Evolutionary conservation across 2,888 invertebrate genomes (phyloP), one percentile per base, ranked within the genome.

Genomic region (Stenurella melanura): DNA sequence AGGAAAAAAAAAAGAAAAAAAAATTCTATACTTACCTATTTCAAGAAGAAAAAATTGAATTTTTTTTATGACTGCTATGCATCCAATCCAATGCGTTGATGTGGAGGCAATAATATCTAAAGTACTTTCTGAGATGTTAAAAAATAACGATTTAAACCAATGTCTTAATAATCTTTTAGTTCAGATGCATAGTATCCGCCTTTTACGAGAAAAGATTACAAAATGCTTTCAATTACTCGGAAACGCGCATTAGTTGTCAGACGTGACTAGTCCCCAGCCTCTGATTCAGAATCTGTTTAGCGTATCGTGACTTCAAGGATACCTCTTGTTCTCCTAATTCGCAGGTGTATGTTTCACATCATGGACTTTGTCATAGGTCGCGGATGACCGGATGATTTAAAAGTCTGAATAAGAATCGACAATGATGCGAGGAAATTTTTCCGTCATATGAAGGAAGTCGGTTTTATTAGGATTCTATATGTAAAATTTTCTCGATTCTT

Each of bases 311-410:
- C 42, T 21, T 38, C 60, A 64, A 64, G 64, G 64, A 64, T 61
- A 61, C n/a, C 18, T 30, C 12, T 18, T 57, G 30, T 17, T 34
- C 19, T 58, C 42, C 12, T 12, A 58, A 38, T 15, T 57, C 70
- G 60, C 38, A 60, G 60, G 21, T 60, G 42, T 42, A 38, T 26
- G 18, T 15, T 56, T 50, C 26, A 56, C 15, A 19, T 17, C 26
- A 10, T n/a, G 60, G 64, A 19, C 64, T 70, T 70, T 70, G 70
- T 70, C 60, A 70, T 70, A 58, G 60, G 70, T 60, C 70, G 60
- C 30, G 30, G 68, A 68, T 34, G 10, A 30, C 54, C 70, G 60
- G 70, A 70, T 70, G 70, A 60, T 38, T 64, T 42, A 17, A 60
- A 21, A 50, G 50, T 15, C 42, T 42, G 17, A 68, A 57, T 68